Percentiles rank a stretch among this genome's conserved stretches.
Evolutionary conservation across 53 echinoderm and acorn worm genomes (phyloP).

Genomic region (Apostichopus leukothele): DNA sequence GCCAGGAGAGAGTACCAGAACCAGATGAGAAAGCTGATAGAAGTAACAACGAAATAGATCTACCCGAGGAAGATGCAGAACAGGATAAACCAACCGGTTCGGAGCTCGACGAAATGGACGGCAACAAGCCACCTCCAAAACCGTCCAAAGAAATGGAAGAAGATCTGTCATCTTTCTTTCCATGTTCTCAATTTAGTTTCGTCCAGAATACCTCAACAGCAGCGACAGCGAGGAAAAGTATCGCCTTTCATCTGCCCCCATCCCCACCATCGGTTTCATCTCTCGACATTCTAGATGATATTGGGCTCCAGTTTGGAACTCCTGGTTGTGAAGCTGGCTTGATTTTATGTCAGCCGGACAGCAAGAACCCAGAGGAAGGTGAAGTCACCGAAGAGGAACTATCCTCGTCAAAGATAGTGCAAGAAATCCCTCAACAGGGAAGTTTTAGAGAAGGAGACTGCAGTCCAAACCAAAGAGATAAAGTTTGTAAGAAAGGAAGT

Average conservation of each 20-base stretch:
- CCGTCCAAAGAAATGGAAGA: background rate
- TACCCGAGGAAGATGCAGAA: background rate
- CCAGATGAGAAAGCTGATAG: background rate
- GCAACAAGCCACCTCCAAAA: background rate
- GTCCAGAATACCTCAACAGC: background rate
- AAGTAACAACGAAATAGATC: background rate
- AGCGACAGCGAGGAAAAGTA: background rate
- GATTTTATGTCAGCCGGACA: background rate
- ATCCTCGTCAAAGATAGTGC: background rate
- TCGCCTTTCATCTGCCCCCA: conserved; percentile 30
- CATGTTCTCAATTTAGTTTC: conserved; percentile 51
- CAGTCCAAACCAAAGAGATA: too few relatives aligned
- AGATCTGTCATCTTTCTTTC: conserved; percentile 62
- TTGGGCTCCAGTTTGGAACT: conserved; percentile 50
- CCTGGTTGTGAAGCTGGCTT: background rate
- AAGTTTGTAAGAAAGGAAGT: too few relatives aligned
- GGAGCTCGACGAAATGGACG: background rate
- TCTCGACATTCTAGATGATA: conserved; percentile 85
- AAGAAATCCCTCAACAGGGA: background rate
- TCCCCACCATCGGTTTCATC: conserved; percentile 79
- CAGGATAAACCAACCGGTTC: background rate
- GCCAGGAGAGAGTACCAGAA: background rate
- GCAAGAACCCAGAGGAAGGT: background rate
- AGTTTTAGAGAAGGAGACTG: background rate
- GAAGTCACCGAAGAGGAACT: background rate